Conservation (phyloP, 2,888 invertebrate species). For the Hymenopus coronatus region DNA sequence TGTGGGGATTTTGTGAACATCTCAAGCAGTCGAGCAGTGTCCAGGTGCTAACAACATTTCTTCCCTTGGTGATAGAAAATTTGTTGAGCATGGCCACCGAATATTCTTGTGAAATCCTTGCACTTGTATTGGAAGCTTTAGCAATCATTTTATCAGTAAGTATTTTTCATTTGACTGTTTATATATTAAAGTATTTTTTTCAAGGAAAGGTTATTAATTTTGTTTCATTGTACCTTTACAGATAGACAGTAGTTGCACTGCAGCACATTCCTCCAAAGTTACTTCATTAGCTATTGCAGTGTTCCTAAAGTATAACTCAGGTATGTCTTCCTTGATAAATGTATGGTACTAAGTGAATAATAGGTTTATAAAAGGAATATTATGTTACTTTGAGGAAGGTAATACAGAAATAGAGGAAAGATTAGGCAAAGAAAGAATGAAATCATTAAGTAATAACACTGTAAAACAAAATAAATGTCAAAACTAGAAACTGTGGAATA, state of each 20-base stretch:
- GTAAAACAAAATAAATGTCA: too few species aligned
- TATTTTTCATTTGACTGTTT: constrained; percentile 11
- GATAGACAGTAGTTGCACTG: constrained; percentile 63
- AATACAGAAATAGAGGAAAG: too few species aligned
- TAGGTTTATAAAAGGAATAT: too few species aligned
- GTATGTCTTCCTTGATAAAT: not conserved
- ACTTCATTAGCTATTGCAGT: constrained; percentile 65
- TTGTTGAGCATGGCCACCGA: constrained; percentile 53
- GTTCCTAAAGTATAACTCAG: constrained; percentile 58
- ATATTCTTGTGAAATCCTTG: constrained; percentile 53
- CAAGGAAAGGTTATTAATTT: not conserved
- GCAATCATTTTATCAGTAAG: constrained; percentile 53
- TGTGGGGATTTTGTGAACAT: constrained; percentile 54
- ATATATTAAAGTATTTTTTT: not conserved
- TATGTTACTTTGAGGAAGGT: too few species aligned
- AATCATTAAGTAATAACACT: too few species aligned
- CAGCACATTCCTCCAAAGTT: constrained; percentile 58
- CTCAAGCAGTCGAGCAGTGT: constrained; percentile 50
- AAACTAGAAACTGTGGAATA: too few species aligned
- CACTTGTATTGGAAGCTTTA: constrained; percentile 54
- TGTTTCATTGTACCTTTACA: constrained; percentile 39
- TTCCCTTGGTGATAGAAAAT: constrained; percentile 54
- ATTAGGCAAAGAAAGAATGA: too few species aligned
- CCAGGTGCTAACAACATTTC: constrained; percentile 46
- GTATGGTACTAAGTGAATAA: not conserved